Evolutionary conservation across 2,888 invertebrate genomes (phyloP).

Genomic region (Achlya flavicornis): DNA sequence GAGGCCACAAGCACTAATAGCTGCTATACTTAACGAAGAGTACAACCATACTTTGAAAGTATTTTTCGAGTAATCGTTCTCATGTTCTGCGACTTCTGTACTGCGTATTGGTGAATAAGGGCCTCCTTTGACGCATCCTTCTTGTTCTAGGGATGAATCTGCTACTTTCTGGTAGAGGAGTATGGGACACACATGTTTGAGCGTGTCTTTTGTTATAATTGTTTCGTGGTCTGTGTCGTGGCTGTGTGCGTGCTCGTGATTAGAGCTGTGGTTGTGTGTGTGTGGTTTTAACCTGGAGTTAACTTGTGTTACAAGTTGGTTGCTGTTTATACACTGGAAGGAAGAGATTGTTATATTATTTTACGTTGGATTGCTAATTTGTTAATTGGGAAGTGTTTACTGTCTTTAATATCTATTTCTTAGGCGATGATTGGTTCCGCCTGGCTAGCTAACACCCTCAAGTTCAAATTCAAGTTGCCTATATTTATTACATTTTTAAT

Average conservation of each 20-base stretch:
- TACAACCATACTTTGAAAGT: constrained; percentile 90
- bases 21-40: constrained; percentile 90
- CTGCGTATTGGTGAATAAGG: constrained; percentile 30
- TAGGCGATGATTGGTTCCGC: too few relatives aligned
- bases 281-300: constrained; percentile 69
- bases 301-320: constrained; percentile 70
- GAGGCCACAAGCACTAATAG: constrained; percentile 94
- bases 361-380: too few relatives aligned
- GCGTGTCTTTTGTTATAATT: constrained; percentile 57
- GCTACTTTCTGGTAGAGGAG: constrained; percentile 87
- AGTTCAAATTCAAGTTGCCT: too few relatives aligned
- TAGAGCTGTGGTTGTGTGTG: constrained; percentile 43
- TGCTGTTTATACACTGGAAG: constrained; percentile 79
- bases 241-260: constrained; percentile 34
- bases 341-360: constrained; percentile 9
- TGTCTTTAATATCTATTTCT: too few relatives aligned
- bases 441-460: too few relatives aligned
- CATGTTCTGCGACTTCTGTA: constrained; percentile 31
- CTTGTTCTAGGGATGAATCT: constrained; percentile 77
- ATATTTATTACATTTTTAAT: too few relatives aligned
- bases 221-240: constrained; percentile 44
- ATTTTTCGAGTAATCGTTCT: constrained; percentile 59
- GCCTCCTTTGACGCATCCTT: constrained; percentile 76
- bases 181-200: constrained; percentile 86
- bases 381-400: too few relatives aligned